Evolutionary conservation across 2,797 vertebrate species (phyloP).

Genomic region (Leucoraja ocellata): DNA sequence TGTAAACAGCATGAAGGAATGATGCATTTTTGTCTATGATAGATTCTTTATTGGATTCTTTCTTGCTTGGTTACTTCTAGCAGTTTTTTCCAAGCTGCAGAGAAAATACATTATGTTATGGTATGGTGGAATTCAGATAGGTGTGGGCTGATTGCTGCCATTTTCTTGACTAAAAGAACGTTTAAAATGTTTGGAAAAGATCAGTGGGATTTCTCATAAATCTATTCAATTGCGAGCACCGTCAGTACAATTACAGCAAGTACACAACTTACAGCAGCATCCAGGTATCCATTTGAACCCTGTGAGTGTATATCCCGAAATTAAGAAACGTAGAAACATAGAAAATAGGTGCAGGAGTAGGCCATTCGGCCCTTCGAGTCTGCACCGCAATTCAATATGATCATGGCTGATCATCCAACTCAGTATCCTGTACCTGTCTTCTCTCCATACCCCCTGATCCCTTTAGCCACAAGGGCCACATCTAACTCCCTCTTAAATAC

Average conservation of each 20-base stretch:
- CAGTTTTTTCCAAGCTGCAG: conserved; percentile 1
- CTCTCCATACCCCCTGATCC: too few species aligned
- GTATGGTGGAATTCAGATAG: background rate
- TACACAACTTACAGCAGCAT: background rate
- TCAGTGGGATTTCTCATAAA: conserved; percentile 14
- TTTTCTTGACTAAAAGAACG: background rate
- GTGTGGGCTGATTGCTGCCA: background rate
- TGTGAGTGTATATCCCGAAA: background rate
- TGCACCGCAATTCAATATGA: too few species aligned
- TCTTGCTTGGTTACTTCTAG: conserved; percentile 26
- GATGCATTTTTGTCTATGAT: conserved; percentile 31
- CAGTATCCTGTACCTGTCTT: too few species aligned
- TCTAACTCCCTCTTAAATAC: too few species aligned
- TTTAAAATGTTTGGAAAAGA: background rate
- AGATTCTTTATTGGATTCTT: conserved; percentile 27
- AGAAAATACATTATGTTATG: conserved; percentile 18
- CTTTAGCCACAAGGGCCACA: too few species aligned
- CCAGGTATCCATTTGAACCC: background rate
- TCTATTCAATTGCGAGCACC: background rate
- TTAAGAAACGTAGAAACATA: too few species aligned
- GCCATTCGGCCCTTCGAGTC: too few species aligned
- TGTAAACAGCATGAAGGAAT: conserved; percentile 23
- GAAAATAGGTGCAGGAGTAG: too few species aligned
- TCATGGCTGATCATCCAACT: too few species aligned
- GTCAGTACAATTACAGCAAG: too few species aligned